phyloP scores from a whole-genome alignment of 2,888 invertebrate genomes.

The Drosophila leonis region DNA sequence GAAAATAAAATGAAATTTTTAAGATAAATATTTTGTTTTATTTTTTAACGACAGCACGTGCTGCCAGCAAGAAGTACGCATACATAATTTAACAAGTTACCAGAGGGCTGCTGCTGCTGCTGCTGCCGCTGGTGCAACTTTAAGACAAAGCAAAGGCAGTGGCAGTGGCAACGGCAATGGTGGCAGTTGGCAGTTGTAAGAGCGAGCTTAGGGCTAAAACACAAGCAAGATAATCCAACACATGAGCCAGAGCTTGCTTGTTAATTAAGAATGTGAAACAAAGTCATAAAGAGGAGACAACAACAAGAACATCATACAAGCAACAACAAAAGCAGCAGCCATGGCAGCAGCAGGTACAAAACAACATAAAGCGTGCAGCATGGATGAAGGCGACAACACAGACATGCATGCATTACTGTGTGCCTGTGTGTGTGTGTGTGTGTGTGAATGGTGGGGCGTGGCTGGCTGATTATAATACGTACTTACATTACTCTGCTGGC shows the following conservation, averaged over 20 bases:
- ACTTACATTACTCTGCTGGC: slow-evolving; percentile 30
- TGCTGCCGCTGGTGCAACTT: slow-evolving; percentile 30
- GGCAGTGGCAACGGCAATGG: slow-evolving; percentile 20
- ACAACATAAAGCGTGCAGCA: slow-evolving; percentile 39
- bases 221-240: slow-evolving; percentile 64
- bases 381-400: slow-evolving; percentile 17
- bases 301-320: slow-evolving; percentile 20
- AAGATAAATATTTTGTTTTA: slow-evolving; percentile 6
- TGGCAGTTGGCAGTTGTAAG: slow-evolving; percentile 46
- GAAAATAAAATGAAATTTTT: not conserved
- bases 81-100: slow-evolving; percentile 50
- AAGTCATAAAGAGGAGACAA: slow-evolving; percentile 73
- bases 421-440: not conserved
- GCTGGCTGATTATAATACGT: slow-evolving; percentile 51
- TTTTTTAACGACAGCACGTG: slow-evolving; percentile 25
- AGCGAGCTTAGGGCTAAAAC: slow-evolving; percentile 62
- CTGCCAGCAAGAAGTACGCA: slow-evolving; percentile 36
- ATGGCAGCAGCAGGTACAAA: slow-evolving; percentile 44
- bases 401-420: slow-evolving; percentile 20
- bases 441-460: slow-evolving; percentile 1
- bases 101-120: slow-evolving; percentile 1
- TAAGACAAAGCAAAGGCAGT: slow-evolving; percentile 36
- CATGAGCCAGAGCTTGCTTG: slow-evolving; percentile 66
- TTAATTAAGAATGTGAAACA: slow-evolving; percentile 79
- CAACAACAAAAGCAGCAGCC: slow-evolving; percentile 16